Base-by-base conservation (phyloP, 2,888 invertebrate species). In the Cephus spinipes region DNA sequence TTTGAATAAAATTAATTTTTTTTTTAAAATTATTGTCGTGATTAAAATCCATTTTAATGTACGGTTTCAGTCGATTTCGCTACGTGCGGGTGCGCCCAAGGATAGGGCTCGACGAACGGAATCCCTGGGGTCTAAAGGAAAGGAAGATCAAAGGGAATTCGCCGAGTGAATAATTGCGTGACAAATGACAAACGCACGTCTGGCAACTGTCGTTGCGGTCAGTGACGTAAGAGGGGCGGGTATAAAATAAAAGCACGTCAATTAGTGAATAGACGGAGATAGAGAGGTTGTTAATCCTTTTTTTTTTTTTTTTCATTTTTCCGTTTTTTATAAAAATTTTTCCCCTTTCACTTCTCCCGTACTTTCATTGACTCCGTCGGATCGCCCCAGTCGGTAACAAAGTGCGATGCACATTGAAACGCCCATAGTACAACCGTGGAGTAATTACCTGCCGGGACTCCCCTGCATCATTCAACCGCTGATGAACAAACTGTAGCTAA, bases 391-490 rank as follows among this genome's bases (percentile, higher is more conserved):
- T 6, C 55, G 55, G 55, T 55, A 55, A 55, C 55, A 23, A 55
- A 55, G 55, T 23, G 23, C 55, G 55, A 55, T 55, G 23, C 23
- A 55, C 23, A 23, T 55, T 9, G 23, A 55, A 55, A 55, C 55
- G 55, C 55, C 55, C 23, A 55, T 55, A 55, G 55, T 55, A 55
- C 55, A 55, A 23, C 55, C 55, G 23, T 55, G 55, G 68, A 74
- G 77, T 77, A 77, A 77, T 77, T 77, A 77, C 77, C 77, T 73
- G 35, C 77, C 68, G 73, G 74, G 77, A 68, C 73, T 69, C 77
- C 77, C 69, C 69, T 74, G 77, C 77, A 73, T 73, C 73, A n/a
- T 77, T 77, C 77, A 77, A 73, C 77, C 77, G 73, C 77, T 77
- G 77, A 77, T 36, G 77, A 77, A 73, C 73, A 77, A 74, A 77